phyloP scores from a whole-genome alignment of 2,888 invertebrate genomes.

The Plagodis pulveraria region DNA sequence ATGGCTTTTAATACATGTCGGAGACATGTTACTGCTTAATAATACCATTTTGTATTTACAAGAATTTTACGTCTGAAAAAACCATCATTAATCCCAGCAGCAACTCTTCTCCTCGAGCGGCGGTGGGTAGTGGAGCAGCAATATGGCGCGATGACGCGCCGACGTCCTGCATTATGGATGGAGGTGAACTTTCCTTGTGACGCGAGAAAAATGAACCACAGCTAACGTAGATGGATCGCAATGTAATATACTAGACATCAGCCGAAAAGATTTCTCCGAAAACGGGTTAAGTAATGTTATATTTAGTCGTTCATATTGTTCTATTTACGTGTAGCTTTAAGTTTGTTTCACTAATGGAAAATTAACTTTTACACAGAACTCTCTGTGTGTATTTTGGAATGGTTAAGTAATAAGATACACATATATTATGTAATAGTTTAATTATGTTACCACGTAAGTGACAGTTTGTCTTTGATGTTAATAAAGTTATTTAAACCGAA shows the following conservation, averaged over 20 bases:
- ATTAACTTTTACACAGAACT: too few species aligned
- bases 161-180: constrained; percentile 83
- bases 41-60: background rate
- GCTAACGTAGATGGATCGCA: constrained; percentile 69
- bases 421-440: too few species aligned
- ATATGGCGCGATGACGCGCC: constrained; percentile 82
- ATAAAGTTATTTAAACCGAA: too few species aligned
- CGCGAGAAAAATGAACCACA: constrained; percentile 83
- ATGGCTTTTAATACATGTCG: background rate
- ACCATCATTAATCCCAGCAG: constrained; percentile 68
- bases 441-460: too few species aligned
- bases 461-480: too few species aligned
- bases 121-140: constrained; percentile 43
- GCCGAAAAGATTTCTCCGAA: constrained; percentile 19
- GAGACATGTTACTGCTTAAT: background rate
- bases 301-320: background rate
- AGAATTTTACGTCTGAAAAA: constrained; percentile 28
- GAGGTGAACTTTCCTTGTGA: constrained; percentile 73
- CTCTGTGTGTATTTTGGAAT: too few species aligned
- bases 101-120: constrained; percentile 60
- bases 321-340: too few species aligned
- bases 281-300: constrained; percentile 2
- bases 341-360: too few species aligned
- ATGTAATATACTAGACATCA: constrained; percentile 63
- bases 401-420: too few species aligned